Conservation (phyloP, 2,113 vertebrate genomes). For the Hiodon alosoides region DNA sequence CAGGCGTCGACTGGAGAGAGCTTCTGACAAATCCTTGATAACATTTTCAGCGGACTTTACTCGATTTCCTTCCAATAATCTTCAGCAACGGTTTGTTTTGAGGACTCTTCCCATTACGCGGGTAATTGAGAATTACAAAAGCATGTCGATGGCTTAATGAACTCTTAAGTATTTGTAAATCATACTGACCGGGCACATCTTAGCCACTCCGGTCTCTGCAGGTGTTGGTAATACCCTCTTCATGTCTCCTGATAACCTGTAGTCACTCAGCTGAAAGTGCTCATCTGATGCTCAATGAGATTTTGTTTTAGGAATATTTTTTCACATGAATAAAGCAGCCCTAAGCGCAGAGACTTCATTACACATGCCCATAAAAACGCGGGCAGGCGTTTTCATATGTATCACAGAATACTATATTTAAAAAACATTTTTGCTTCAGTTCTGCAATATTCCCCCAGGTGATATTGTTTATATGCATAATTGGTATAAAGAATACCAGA, state of each 20-base stretch:
- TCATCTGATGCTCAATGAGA: not conserved
- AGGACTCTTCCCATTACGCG: slow-evolving; percentile 67
- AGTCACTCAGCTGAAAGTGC: slow-evolving; percentile 44
- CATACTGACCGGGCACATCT: slow-evolving; percentile 55
- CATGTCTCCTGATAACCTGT: slow-evolving; percentile 40
- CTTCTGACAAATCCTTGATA: slow-evolving; percentile 16
- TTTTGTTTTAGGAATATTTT: not conserved
- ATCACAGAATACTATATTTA: no score
- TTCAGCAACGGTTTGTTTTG: slow-evolving; percentile 59
- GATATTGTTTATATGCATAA: not conserved
- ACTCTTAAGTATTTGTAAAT: slow-evolving; percentile 61
- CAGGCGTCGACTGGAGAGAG: no score
- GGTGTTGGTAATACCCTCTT: slow-evolving; percentile 45
- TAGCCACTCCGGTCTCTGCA: slow-evolving; percentile 39
- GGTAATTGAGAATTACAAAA: slow-evolving; percentile 74
- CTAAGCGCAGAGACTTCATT: no score
- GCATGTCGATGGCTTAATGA: slow-evolving; percentile 68
- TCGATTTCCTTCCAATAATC: slow-evolving; percentile 70
- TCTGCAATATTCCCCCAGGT: not conserved
- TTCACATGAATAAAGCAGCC: no score
- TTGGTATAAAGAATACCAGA: not conserved
- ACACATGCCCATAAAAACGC: no score
- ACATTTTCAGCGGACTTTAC: slow-evolving; percentile 62
- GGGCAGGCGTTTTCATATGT: no score
- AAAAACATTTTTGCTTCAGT: not conserved